Conservation (phyloP, 2,113 vertebrate genomes). For the Cyprinodon tularosa region DNA sequence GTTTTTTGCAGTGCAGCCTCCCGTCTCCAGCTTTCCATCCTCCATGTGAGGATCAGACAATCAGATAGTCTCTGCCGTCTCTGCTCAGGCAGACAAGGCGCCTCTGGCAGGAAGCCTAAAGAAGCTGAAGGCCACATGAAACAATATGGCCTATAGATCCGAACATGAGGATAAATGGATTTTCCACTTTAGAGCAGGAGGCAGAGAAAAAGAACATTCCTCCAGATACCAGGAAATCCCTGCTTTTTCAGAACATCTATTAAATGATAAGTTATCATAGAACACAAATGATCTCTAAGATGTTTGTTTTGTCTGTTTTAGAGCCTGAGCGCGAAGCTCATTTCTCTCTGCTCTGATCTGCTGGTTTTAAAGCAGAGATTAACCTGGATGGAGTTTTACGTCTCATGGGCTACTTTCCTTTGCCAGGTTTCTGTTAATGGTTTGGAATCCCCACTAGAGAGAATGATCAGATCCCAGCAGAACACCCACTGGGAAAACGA, state of each 20-base stretch:
- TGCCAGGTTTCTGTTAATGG: no score
- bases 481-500: no score
- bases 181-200: not conserved
- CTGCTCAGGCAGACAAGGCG: not conserved
- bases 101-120: not conserved
- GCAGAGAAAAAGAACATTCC: not conserved
- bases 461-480: no score
- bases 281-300: not conserved
- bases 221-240: not conserved
- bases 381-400: no score
- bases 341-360: no score
- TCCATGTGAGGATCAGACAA: not conserved
- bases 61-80: not conserved
- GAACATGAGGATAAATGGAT: not conserved
- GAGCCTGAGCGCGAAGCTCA: no score
- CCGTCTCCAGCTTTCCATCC: not conserved
- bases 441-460: no score
- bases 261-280: not conserved
- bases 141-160: not conserved
- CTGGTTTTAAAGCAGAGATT: no score
- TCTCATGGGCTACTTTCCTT: no score
- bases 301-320: no score
- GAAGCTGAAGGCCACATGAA: slow-evolving; percentile 8
- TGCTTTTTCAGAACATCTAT: not conserved
- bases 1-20: not conserved